Percentiles rank a stretch among this genome's conserved stretches.
These are phyloP conservation scores for Carassius gibelio DNA, from an alignment of 2,113 vertebrate genomes.

Conservation along the genomic window DNA sequence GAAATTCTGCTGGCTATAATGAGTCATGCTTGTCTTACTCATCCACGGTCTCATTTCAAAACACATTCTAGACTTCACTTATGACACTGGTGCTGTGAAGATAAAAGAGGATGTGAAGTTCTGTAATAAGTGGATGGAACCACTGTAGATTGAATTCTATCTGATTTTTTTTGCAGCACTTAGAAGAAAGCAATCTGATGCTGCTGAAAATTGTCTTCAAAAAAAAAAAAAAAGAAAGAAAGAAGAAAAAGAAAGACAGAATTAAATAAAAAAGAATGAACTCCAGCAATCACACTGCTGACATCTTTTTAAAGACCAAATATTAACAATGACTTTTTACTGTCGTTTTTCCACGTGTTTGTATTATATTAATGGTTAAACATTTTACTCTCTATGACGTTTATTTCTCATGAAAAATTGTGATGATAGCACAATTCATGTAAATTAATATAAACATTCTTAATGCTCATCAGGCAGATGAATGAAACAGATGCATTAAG, in stretches of 20 bases:
- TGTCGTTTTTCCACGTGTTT: neutral
- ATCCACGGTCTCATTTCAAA: neutral
- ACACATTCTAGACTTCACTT: slow-evolving; percentile 3
- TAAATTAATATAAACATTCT: neutral
- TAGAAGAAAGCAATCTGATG: slow-evolving; percentile 22
- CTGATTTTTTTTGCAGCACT: slow-evolving; percentile 28
- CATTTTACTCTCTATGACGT: neutral
- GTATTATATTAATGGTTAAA: neutral
- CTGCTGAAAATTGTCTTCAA: neutral
- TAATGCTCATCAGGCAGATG: no score
- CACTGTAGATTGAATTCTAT: neutral
- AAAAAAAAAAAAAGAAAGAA: neutral
- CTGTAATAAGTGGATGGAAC: slow-evolving; percentile 6
- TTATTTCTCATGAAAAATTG: neutral
- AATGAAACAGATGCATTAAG: neutral
- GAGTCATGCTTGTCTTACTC: slow-evolving; percentile 26
- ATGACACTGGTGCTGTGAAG: neutral
- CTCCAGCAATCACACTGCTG: neutral
- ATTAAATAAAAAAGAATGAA: neutral
- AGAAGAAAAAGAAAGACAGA: neutral
- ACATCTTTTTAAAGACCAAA: neutral
- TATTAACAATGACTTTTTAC: neutral
- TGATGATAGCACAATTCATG: neutral
- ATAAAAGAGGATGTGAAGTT: slow-evolving; percentile 10
- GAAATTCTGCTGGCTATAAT: slow-evolving; percentile 20